phyloP scores from a whole-genome alignment of 2,888 invertebrate species.

The Heteromurus nitidus region DNA sequence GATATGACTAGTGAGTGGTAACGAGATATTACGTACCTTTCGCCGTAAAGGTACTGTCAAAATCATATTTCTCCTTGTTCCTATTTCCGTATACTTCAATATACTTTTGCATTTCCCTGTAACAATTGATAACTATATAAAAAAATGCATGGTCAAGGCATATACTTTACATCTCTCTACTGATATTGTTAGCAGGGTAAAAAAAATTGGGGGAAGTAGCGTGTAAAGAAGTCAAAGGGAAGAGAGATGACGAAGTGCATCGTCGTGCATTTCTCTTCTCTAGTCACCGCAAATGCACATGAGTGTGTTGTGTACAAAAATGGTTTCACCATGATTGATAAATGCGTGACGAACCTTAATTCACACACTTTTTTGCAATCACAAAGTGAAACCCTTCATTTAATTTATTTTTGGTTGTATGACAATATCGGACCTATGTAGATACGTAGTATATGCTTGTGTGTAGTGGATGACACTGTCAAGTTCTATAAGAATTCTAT shows the following conservation, averaged over 20 bases:
- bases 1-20: neutral
- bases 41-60: too few species aligned
- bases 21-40: too few species aligned
- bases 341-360: slow-evolving; percentile 64
- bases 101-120: too few species aligned
- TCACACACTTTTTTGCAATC: slow-evolving; percentile 50
- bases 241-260: slow-evolving; percentile 40
- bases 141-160: too few species aligned
- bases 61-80: slow-evolving; percentile 20
- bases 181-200: too few species aligned
- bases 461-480: too few species aligned
- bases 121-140: neutral
- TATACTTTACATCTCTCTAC: too few species aligned
- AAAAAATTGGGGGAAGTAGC: neutral
- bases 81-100: slow-evolving; percentile 16
- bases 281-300: slow-evolving; percentile 29
- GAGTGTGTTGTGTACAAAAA: slow-evolving; percentile 13
- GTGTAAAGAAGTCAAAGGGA: neutral
- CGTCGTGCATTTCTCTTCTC: too few species aligned
- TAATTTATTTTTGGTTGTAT: slow-evolving; percentile 18
- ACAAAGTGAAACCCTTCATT: slow-evolving; percentile 19
- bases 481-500: too few species aligned
- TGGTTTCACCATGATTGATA: slow-evolving; percentile 49
- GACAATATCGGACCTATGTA: too few species aligned
- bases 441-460: too few species aligned